These are phyloP conservation scores for Drosophila neoperkinsi DNA, from an alignment of 2,888 invertebrate genomes.

Conservation along the genomic window DNA sequence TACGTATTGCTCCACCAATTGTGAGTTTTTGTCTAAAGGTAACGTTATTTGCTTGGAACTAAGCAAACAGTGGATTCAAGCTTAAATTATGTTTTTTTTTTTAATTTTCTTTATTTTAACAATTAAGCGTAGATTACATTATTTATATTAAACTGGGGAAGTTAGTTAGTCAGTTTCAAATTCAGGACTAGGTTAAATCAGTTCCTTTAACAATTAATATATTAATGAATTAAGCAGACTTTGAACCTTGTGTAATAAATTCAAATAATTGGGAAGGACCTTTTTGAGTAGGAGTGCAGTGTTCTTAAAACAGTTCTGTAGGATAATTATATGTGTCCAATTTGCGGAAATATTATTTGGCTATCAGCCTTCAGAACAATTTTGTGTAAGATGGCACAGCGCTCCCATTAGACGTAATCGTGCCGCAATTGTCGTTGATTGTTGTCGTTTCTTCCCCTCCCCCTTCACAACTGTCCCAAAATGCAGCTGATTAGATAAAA, in stretches of 20 bases:
- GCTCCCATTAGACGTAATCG: constrained; percentile 74
- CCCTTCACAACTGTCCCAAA: constrained; percentile 38
- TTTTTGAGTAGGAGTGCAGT: not conserved
- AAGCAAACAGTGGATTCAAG: too few species aligned
- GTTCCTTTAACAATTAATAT: not conserved
- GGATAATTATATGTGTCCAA: not conserved
- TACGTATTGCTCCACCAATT: not conserved
- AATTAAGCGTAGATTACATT: not conserved
- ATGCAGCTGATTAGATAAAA: constrained; percentile 58
- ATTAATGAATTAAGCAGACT: not conserved
- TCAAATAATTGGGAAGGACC: not conserved
- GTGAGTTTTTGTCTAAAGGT: not conserved
- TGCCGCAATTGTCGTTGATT: constrained; percentile 76
- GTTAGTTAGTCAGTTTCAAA: not conserved
- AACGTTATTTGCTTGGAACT: not conserved
- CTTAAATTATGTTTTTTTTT: not conserved
- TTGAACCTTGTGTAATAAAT: not conserved
- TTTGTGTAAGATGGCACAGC: constrained; percentile 38
- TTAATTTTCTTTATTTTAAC: not conserved
- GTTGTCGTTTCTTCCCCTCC: constrained; percentile 55
- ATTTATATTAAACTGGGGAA: not conserved
- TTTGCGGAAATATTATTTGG: not conserved
- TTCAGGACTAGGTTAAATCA: not conserved
- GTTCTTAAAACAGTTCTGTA: rapidly evolving
- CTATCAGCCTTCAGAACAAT: constrained; percentile 16